Conservation (phyloP, 1,140 invertebrate genomes). For the Eciton burchellii region DNA sequence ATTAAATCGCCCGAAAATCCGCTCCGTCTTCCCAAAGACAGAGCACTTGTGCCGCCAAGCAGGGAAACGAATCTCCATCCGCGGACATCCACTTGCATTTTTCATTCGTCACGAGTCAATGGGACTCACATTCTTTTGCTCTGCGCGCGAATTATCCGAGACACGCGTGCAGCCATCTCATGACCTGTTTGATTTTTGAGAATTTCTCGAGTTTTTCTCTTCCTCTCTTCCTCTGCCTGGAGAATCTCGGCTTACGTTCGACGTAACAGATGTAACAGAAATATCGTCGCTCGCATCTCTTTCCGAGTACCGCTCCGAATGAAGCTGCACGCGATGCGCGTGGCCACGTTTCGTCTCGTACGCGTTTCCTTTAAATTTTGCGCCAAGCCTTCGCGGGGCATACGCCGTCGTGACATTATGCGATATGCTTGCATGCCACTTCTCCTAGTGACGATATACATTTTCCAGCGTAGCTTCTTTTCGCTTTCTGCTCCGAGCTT, state of each 20-base stretch:
- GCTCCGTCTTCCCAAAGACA: conserved; percentile 62
- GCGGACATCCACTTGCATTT: not conserved
- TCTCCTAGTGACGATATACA: conserved; percentile 53
- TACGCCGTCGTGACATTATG: conserved; percentile 20
- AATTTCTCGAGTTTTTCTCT: not conserved
- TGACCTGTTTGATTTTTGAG: not conserved
- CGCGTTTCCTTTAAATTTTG: conserved; percentile 43
- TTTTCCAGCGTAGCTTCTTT: conserved; percentile 14
- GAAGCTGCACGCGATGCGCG: not conserved
- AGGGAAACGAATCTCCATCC: conserved; percentile 1
- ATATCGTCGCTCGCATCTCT: conserved; percentile 7
- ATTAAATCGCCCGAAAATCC: conserved; percentile 67
- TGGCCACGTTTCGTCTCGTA: conserved; percentile 8
- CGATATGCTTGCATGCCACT: conserved; percentile 47
- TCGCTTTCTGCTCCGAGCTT: conserved; percentile 52
- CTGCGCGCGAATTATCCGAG: not conserved
- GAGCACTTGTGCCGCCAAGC: conserved; percentile 47
- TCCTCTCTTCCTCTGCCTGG: not conserved
- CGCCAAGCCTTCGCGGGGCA: conserved; percentile 3
- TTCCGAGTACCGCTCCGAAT: not conserved
- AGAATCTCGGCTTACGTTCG: conserved; percentile 1
- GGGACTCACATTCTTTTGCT: not conserved
- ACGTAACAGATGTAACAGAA: not conserved
- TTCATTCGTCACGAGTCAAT: not conserved
- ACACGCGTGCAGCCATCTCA: not conserved